Evolutionary conservation across 1,140 invertebrate species (phyloP), one percentile per base, ranked within the genome.

Genomic region (Eufriesea mexicana): DNA sequence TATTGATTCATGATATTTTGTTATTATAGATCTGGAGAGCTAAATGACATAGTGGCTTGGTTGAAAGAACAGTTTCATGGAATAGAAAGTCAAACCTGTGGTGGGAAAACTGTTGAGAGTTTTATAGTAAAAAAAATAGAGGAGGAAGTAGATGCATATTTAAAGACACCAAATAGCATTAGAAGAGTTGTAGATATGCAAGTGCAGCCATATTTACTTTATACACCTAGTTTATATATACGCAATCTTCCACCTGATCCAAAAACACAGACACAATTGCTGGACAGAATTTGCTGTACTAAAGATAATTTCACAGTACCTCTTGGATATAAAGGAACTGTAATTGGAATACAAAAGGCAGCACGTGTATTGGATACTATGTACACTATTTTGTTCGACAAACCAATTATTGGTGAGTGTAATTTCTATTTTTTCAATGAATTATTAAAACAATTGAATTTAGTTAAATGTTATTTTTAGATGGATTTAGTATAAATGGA

Each of bases 281-380:
- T 97, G 85, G 98, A 99, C 92, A 95, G 98, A 76, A 96, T 99
- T 59, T 96, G 99, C 5, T 96, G 97, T 87, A 95, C 97, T 0
- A 95, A 96, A 55, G 95, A 96, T 66, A 95, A 96, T 68, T 97
- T 96, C 87, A 95, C 96, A 5, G 97, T 98, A 14, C 98, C 98
- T 0, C 93, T 98, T 23, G 98, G 98, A 9, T 94, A 96, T 1
- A 96, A 96, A 87, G 98, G 98, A 55, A 98, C 97, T 0, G 95
- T 99, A 1, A 96, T 98, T 28, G 97, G 96, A 49, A 95, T 97
- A 10, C 94, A 95, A 82, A 95, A 94, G 62, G 93, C 94, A 8
- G 92, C 96, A 5, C 94, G 57, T 2, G 83, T 91, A 10, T 87
- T 90, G 0, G 95, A 96, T 64, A 94, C 93, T 0, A 93, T 96